Evolutionary conservation across 1,140 invertebrate genomes (phyloP).

Genomic region (Andricus grossulariae): DNA sequence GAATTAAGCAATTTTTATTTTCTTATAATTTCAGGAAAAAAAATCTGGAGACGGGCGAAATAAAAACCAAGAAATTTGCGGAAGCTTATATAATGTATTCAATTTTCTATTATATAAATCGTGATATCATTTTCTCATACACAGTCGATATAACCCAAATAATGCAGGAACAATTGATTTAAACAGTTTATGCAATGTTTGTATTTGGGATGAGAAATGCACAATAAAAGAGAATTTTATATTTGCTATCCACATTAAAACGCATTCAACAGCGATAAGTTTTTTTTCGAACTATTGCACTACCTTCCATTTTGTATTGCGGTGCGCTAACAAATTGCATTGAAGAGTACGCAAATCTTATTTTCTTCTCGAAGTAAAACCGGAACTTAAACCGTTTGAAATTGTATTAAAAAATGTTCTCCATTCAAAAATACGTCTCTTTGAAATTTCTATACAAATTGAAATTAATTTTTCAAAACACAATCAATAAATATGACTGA

Average conservation of each 20-base stretch:
- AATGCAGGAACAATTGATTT: background rate
- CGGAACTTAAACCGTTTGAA: background rate
- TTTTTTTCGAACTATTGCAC: conserved; percentile 25
- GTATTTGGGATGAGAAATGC: background rate
- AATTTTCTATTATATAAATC: background rate
- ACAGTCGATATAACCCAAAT: background rate
- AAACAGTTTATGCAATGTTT: background rate
- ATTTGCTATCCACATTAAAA: conserved; percentile 9
- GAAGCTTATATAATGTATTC: conserved; percentile 18
- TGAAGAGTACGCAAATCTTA: background rate
- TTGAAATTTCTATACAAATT: no score
- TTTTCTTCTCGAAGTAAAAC: background rate
- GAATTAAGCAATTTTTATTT: no score
- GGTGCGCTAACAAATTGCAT: conserved; percentile 18
- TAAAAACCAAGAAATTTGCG: background rate
- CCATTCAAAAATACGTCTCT: no score
- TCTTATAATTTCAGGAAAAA: no score
- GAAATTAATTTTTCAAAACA: no score
- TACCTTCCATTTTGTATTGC: conserved; percentile 17
- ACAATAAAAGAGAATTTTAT: background rate
- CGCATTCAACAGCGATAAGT: conserved; percentile 2
- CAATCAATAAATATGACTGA: no score
- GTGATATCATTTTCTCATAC: background rate
- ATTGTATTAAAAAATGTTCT: no score
- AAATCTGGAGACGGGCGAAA: background rate